Evolutionary conservation across 2,113 vertebrate genomes (phyloP), one percentile per base, ranked within the genome.

Genomic region (Bubo blakistoni): DNA sequence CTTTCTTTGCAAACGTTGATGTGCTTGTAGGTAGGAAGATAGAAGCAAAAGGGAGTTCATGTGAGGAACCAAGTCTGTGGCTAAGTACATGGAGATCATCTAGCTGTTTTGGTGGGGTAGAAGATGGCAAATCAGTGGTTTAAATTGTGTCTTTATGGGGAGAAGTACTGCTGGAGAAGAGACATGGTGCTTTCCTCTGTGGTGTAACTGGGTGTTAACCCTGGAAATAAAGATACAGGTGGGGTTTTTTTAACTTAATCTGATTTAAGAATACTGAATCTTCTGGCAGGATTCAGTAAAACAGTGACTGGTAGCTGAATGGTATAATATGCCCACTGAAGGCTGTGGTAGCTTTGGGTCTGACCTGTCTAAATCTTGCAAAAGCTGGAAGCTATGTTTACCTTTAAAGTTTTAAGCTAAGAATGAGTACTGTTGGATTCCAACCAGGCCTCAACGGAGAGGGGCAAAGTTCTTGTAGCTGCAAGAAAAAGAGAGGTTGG

Each of bases 301-400:
- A 10, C 59, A 15, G 15, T 34, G 21, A 30, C 29, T 52, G 29
- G 27, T 44, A 25, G 36, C 42, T 0, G 0, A 13, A 21, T 1
- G 11, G 44, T 67, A 5, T 47, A 42, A 55, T 15, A 18, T 11
- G 29, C 20, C 4, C 17, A 8, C 0, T 38, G 24, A 78, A 52
- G 36, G 18, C 78, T 59, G 18, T 22, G 27, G 21, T 47, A 36
- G 58, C 58, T 66, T 78, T 65, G 66, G 25, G 47, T 52, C 46
- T 36, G 42, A 70, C 27, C 44, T 52, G 38, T 46, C 20, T 71
- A 54, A 54, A 52, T 72, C 16, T 58, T 40, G 22, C n/a, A 34
- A 59, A 52, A 83, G 32, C 51, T 72, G 38, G 24, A 65, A 54
- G 34, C 11, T 66, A 4, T 25, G 9, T 66, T 72, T 88, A 24